Conservation (phyloP, 2,113 vertebrate species). For the Accipiter virgatus region DNA sequence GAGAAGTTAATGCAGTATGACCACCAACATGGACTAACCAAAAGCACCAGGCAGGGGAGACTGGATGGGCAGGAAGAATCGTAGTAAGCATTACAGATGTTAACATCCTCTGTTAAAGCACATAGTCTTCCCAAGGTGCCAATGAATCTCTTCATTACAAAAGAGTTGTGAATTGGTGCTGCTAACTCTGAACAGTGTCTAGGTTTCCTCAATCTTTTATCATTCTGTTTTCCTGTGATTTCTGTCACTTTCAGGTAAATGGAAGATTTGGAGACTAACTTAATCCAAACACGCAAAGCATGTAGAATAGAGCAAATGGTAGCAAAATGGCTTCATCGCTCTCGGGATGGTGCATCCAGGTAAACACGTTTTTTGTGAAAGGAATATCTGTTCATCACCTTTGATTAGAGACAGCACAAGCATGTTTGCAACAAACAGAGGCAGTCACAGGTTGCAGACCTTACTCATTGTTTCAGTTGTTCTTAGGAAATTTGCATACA, state of each 20-base stretch:
- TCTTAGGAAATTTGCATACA: background rate
- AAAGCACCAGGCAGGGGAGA: background rate
- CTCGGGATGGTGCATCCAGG: slow-evolving; percentile 87
- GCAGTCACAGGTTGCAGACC: background rate
- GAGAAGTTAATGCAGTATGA: background rate
- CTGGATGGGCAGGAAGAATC: background rate
- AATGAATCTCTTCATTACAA: accelerated
- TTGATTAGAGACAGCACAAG: background rate
- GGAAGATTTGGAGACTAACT: slow-evolving; percentile 91
- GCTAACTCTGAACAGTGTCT: background rate
- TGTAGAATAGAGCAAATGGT: slow-evolving; percentile 95
- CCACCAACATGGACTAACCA: background rate
- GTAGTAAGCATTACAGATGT: background rate
- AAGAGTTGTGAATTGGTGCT: background rate
- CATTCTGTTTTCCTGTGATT: background rate
- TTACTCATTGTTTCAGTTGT: accelerated
- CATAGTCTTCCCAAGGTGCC: background rate
- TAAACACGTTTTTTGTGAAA: slow-evolving; percentile 37
- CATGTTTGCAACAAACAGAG: background rate
- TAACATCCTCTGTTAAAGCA: background rate
- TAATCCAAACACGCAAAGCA: slow-evolving; percentile 85
- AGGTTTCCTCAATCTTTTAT: background rate
- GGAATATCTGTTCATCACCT: background rate
- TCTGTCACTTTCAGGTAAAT: slow-evolving; percentile 84
- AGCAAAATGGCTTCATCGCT: slow-evolving; percentile 91